Base-by-base conservation (phyloP, 1,140 invertebrate genomes). In the Drosophila sucinea region DNA sequence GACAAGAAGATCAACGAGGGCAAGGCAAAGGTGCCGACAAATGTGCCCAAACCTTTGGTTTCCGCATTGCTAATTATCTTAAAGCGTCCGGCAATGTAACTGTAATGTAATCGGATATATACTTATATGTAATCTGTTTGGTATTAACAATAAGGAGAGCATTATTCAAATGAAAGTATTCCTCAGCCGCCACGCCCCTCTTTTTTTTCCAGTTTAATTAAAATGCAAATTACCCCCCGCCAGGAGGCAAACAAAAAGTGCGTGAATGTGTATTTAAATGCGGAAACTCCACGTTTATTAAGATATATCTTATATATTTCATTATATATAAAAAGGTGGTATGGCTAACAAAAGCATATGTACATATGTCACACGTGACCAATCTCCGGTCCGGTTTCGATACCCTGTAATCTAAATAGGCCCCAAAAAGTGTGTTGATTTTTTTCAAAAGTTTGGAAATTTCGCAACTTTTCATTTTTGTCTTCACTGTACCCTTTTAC, bases 1-100 rank as follows among this genome's bases (percentile, higher is more conserved):
- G 97, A 98, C 69, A 97, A 93, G 86, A 99, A 99, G 79, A 99
- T 98, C 4, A 99, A 91, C 2, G 97, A 96, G 55, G 98, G 98
- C 41, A 99, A 90, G 23, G 97, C 96, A 93, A 99, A 99, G 41
- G 96, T 98, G 27, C 97, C 97, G 0, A 99, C 97, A 94, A 98
- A 99, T 58, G 96, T 97, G 55, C 96, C 97, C 51, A 99, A 94
- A 3, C 98, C 98, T 92, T 97, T 97, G n/a, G 96, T 95, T 93
- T 99, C 98, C 17, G 94, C 94, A 91, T 96, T 95, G 62, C 96
- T 95, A 2, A 99, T 97, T 30, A 98, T 91, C 82, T 96, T 96
- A 47, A 96, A 94, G 66, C 97, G 94, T 5, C 98, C 98, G 67
- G 98, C 97, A 11, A 98, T 92, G 92, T 98, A 99, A 17, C 98